Conservation (phyloP, 2,113 vertebrate species). For the Varanus salvator region DNA sequence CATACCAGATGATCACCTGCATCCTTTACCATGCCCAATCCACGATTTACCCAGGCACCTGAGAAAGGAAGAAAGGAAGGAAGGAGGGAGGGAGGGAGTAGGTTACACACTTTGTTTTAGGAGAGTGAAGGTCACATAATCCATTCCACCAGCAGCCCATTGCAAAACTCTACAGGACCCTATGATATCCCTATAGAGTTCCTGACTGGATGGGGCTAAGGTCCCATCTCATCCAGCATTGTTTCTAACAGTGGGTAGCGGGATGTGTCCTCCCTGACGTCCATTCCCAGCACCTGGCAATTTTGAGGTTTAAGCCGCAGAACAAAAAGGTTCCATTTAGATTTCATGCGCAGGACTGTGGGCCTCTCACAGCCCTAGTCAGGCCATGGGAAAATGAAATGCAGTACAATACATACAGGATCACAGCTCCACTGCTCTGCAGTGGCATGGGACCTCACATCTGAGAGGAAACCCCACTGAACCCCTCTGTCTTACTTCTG, state of each 20-base stretch:
- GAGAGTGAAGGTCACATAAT: not conserved
- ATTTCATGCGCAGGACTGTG: too few relatives aligned
- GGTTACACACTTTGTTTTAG: not conserved
- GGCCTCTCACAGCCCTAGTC: too few relatives aligned
- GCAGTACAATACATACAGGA: too few relatives aligned
- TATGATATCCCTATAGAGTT: not conserved
- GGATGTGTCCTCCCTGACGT: not conserved
- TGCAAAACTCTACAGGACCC: not conserved
- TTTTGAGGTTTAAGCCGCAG: not conserved
- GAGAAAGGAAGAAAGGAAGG: constrained; percentile 11
- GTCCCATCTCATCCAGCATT: not conserved
- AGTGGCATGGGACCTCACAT: not conserved
- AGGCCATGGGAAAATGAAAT: too few relatives aligned
- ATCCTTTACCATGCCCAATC: constrained; percentile 84
- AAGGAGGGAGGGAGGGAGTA: not conserved
- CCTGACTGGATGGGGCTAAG: not conserved
- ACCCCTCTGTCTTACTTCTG: not conserved
- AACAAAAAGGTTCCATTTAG: not conserved
- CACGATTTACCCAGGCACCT: constrained; percentile 92
- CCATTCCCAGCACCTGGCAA: not conserved
- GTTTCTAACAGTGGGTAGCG: not conserved
- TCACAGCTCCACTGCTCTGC: too few relatives aligned
- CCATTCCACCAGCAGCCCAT: not conserved
- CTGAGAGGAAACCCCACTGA: not conserved
- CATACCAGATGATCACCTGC: constrained; percentile 82